Evolutionary conservation across 2,888 invertebrate species (phyloP).

Genomic region (Nemurella pictetii): DNA sequence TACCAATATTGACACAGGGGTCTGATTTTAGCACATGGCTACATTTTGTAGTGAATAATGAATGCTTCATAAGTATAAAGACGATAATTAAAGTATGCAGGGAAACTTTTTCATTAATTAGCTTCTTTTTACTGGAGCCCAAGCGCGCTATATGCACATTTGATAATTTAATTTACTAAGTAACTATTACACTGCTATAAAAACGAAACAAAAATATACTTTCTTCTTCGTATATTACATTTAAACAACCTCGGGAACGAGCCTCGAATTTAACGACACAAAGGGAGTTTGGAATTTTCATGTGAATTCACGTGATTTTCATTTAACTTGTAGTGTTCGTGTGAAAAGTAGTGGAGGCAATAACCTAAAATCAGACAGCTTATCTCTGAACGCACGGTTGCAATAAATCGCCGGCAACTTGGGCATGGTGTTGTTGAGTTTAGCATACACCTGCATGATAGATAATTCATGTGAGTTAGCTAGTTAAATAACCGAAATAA

Average conservation of each 20-base stretch:
- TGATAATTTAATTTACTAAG: too few relatives aligned
- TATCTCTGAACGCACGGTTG: neutral
- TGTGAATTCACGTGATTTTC: neutral
- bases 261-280: neutral
- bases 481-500: slow-evolving; percentile 15
- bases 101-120: too few relatives aligned
- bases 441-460: slow-evolving; percentile 14
- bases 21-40: too few relatives aligned
- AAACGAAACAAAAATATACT: neutral
- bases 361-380: neutral
- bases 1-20: too few relatives aligned
- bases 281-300: neutral
- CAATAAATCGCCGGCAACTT: neutral
- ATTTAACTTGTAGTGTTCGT: neutral
- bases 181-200: neutral
- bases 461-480: neutral
- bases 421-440: neutral
- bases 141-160: too few relatives aligned
- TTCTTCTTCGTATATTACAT: neutral
- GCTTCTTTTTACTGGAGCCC: too few relatives aligned
- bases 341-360: neutral
- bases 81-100: too few relatives aligned
- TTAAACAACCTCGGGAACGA: neutral
- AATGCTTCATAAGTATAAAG: too few relatives aligned
- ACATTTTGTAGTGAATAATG: too few relatives aligned